Evolutionary conservation across 2,113 vertebrate species (phyloP).

Genomic region (Notarius quadriscutis): DNA sequence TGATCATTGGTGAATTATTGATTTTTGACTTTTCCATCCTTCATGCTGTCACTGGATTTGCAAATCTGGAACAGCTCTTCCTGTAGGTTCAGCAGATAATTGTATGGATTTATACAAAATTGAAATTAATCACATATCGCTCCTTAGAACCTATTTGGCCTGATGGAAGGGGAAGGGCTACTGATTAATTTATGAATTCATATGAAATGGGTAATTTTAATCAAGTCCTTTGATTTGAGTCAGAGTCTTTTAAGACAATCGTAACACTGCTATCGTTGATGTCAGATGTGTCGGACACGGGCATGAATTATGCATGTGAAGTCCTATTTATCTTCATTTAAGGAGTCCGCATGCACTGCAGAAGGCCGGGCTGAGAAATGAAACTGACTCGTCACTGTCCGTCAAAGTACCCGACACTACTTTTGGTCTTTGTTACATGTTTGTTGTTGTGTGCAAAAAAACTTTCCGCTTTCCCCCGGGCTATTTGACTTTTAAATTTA

Average conservation of each 20-base stretch:
- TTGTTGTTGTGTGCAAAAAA: conserved; percentile 44
- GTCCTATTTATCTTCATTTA: conserved; percentile 46
- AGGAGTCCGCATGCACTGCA: conserved; percentile 2
- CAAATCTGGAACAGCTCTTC: not conserved
- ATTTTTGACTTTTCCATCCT: not conserved
- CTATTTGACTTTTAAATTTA: conserved; percentile 93
- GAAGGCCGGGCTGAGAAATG: conserved; percentile 57
- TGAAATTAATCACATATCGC: conserved; percentile 28
- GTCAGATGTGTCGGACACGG: conserved; percentile 4
- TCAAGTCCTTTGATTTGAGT: conserved; percentile 30
- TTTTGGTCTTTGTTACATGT: not conserved
- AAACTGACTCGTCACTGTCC: conserved; percentile 55
- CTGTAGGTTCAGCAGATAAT: conserved; percentile 29
- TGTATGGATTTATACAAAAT: conserved; percentile 49
- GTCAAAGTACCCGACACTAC: conserved; percentile 52
- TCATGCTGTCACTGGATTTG: not conserved
- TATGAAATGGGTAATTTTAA: conserved; percentile 23
- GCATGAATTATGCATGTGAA: conserved; percentile 29
- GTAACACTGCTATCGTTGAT: conserved; percentile 12
- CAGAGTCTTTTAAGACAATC: conserved; percentile 29
- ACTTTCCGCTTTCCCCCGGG: conserved; percentile 36
- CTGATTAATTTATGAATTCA: conserved; percentile 43
- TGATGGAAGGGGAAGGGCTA: conserved; percentile 6
- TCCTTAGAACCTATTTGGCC: conserved; percentile 15
- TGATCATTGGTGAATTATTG: not conserved